Evolutionary conservation across 2,113 vertebrate genomes (phyloP), one percentile per base, ranked within the genome.

Genomic region (Pelmatolapia mariae): DNA sequence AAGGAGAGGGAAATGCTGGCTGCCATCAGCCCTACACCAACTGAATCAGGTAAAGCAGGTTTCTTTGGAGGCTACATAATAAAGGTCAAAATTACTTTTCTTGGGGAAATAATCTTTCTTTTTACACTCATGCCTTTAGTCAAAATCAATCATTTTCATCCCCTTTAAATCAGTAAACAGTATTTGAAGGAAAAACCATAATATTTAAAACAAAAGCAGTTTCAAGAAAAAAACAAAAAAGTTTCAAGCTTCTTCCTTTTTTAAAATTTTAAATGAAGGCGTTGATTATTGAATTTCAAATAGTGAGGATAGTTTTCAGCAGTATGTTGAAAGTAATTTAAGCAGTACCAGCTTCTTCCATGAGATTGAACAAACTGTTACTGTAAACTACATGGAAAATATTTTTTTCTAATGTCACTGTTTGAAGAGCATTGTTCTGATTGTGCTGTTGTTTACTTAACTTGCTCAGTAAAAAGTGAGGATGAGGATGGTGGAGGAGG

Each of bases 1-100:
- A 98, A 98, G 95, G 98, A 98, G 95, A 95, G 96, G 89, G 97
- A 98, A 93, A 98, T 98, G 97, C 93, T 98, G 63, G 97, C 97
- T 0, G 95, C 97, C 4, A 97, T 98, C 91, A 98, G 97, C 86
- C 97, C 98, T 0, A 96, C 97, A 1, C 97, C 97, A 57, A 98
- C 97, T 0, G 97, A 98, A 87, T 98, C 97, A 10, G 97, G 98
- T 98, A 93, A 56, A 59, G 33, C 16, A 6, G 31, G 18, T 78
- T 80, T 80, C 80, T 56, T 16, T 5, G 1, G 36, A 71, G 15
- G 33, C 12, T 57, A 16, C n/a, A 47, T 47, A 73, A 73, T 47
- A 47, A 50, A 78, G 26, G 16, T 52, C 45, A 78, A 78, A 52
- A 29, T 78, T 78, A 78, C 16, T 52, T 78, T 78, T 78, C 71